Conservation (phyloP, 2,797 vertebrate genomes). For the Delichon dasypus region DNA sequence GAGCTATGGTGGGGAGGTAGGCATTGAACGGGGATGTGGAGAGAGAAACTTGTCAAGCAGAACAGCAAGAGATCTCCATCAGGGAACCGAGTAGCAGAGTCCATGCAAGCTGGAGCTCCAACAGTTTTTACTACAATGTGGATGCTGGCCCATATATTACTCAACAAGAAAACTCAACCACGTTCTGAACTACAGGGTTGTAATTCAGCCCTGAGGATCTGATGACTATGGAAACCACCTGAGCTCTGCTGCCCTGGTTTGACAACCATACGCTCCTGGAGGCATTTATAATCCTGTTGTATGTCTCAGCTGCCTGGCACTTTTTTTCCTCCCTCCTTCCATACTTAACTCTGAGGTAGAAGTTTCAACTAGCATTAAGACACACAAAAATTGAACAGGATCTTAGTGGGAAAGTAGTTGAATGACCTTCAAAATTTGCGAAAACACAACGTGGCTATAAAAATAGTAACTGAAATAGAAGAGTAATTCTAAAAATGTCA, state of each 20-base stretch:
- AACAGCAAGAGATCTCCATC: neutral
- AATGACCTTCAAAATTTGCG: neutral
- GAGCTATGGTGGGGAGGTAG: neutral
- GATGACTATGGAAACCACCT: neutral
- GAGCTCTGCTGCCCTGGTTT: neutral
- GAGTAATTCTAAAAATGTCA: neutral
- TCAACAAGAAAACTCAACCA: neutral
- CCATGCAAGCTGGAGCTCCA: neutral
- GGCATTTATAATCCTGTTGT: neutral
- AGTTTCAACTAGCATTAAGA: constrained; percentile 21
- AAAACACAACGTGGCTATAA: neutral
- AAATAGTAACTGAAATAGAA: neutral
- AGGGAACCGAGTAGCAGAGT: neutral
- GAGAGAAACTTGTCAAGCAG: neutral
- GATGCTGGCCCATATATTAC: neutral
- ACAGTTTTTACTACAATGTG: neutral
- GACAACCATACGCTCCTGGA: neutral
- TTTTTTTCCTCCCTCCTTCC: neutral
- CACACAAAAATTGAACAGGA: neutral
- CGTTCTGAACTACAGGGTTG: neutral
- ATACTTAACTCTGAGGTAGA: constrained; percentile 35
- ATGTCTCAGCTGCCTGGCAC: neutral
- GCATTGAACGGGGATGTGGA: neutral
- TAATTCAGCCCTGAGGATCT: neutral
- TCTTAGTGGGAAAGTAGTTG: neutral